These are phyloP conservation scores for Melanocharis versteri DNA, from an alignment of 2,113 vertebrate genomes.

Conservation along the genomic window DNA sequence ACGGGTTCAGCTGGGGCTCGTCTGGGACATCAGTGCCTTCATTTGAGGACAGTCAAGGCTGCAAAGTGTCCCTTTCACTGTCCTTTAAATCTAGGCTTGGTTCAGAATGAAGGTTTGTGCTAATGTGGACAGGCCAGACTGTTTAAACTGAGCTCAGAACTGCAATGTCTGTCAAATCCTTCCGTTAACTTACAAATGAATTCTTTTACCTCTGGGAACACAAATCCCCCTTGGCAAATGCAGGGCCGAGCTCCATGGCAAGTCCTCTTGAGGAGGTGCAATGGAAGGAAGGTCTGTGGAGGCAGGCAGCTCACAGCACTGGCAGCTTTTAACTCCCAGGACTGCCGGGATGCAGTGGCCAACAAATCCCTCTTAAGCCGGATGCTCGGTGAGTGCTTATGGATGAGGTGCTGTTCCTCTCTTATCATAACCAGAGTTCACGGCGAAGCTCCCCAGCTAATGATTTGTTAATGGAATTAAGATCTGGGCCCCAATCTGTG, in stretches of 20 bases:
- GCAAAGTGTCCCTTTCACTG: background rate
- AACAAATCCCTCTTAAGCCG: background rate
- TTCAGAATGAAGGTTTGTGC: background rate
- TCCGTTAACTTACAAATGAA: background rate
- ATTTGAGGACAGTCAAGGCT: background rate
- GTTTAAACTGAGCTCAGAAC: background rate
- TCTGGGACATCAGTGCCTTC: background rate
- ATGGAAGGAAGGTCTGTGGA: background rate
- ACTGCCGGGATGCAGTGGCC: background rate
- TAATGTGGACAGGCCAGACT: background rate
- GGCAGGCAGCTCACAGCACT: background rate
- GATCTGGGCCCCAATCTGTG: background rate
- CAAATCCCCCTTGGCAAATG: background rate
- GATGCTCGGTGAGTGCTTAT: background rate
- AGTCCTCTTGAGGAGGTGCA: background rate
- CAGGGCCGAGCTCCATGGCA: background rate
- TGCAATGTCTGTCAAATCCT: background rate
- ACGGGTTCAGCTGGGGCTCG: background rate
- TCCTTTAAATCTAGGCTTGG: background rate
- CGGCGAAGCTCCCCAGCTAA: rapidly evolving
- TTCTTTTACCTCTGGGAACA: background rate
- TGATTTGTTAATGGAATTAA: conserved; percentile 21
- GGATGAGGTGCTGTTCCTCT: background rate
- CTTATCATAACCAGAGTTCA: background rate
- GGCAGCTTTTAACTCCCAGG: background rate